phyloP scores from a whole-genome alignment of 1,140 invertebrate genomes.

The Drosophila lacteicornis region DNA sequence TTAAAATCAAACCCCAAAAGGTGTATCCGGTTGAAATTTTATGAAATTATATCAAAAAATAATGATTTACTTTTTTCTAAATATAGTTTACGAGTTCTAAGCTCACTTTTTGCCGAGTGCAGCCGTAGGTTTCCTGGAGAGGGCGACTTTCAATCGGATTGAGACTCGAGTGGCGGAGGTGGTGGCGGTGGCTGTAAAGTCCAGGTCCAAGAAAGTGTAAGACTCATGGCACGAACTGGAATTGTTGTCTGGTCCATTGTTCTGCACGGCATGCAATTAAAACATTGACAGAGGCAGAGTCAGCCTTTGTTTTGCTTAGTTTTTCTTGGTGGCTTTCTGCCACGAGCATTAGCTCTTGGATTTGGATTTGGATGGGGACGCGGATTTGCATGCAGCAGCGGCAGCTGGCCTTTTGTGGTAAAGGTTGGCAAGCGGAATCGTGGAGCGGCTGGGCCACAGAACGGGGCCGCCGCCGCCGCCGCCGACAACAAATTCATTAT shows the following conservation, averaged over 20 bases:
- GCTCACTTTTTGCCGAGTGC: constrained; percentile 2
- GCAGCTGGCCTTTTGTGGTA: constrained; percentile 70
- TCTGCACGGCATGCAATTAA: constrained; percentile 72
- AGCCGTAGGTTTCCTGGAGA: constrained; percentile 30
- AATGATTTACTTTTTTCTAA: too few relatives aligned
- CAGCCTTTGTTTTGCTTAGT: constrained; percentile 48
- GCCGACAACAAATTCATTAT: constrained; percentile 65
- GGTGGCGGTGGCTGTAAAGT: constrained; percentile 2
- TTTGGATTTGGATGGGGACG: constrained; percentile 13
- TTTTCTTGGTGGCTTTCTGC: constrained; percentile 29
- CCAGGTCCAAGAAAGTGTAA: constrained; percentile 37
- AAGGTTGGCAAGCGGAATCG: constrained; percentile 59
- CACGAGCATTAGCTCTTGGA: constrained; percentile 30
- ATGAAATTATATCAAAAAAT: too few relatives aligned
- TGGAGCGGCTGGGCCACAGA: constrained; percentile 30
- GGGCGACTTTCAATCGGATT: constrained; percentile 13
- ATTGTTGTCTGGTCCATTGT: constrained; percentile 67
- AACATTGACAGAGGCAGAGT: constrained; percentile 50
- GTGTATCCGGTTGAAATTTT: too few relatives aligned
- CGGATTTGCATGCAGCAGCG: constrained; percentile 66
- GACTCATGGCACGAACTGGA: constrained; percentile 57
- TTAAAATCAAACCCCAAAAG: too few relatives aligned
- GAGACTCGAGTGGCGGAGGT: background rate
- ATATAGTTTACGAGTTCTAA: background rate
- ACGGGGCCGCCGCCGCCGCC: constrained; percentile 44